phyloP scores from a whole-genome alignment of 37 sponge, comb jelly and placozoan genomes.

The Cliona cf. orientalis region DNA sequence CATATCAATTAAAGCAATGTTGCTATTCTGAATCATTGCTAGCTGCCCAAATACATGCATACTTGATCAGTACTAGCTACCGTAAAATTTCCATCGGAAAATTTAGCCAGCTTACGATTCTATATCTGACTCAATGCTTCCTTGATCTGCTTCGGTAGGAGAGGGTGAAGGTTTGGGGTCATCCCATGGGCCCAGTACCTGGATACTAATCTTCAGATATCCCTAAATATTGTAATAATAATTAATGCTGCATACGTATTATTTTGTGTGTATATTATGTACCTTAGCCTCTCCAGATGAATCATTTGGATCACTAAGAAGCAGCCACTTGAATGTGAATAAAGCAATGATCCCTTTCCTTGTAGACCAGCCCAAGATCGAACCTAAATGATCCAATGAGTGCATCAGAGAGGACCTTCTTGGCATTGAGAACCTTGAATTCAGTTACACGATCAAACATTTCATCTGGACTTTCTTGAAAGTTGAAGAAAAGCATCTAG shows the following conservation, averaged over 20 bases:
- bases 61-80: no score
- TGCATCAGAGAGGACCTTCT: constrained; percentile 79
- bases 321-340: constrained; percentile 99
- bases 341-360: constrained; percentile 86
- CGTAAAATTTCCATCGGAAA: no score
- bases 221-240: no score
- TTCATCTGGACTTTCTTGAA: constrained; percentile 77
- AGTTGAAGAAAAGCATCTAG: constrained; percentile 90
- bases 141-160: constrained; percentile 58
- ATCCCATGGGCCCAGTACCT: constrained; percentile 95
- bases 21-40: no score
- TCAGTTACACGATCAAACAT: constrained; percentile 86
- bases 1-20: no score
- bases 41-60: no score
- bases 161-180: constrained; percentile 78
- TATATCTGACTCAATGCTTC: no score
- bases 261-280: no score
- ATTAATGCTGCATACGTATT: no score
- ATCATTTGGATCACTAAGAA: constrained; percentile 93
- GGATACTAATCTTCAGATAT: constrained; percentile 95
- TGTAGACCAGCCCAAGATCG: constrained; percentile 94
- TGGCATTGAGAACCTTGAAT: constrained; percentile 93
- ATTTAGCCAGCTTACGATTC: constrained; percentile 77
- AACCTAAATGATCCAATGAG: constrained; percentile 97
- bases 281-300: constrained; percentile 78